These are phyloP conservation scores for Drosophila tristis DNA, from an alignment of 1,140 invertebrate genomes.

Conservation along the genomic window DNA sequence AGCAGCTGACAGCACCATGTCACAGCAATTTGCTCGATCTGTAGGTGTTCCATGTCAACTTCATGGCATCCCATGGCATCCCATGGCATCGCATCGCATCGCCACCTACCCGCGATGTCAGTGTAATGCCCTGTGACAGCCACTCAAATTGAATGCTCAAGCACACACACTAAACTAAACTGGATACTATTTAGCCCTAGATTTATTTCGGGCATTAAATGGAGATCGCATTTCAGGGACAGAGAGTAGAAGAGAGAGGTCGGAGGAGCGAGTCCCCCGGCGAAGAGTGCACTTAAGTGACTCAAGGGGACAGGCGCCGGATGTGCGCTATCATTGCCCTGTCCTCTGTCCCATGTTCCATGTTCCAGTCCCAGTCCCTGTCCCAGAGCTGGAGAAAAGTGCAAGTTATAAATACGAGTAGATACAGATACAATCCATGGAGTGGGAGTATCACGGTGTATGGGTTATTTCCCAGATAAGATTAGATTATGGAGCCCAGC, in stretches of 20 bases:
- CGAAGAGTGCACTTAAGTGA: slow-evolving; percentile 68
- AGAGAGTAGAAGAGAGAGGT: neutral
- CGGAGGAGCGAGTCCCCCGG: neutral
- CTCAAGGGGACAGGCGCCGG: slow-evolving; percentile 63
- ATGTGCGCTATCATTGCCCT: slow-evolving; percentile 54
- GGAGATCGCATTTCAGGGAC: slow-evolving; percentile 70
- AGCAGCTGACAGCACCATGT: slow-evolving; percentile 81
- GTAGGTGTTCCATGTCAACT: slow-evolving; percentile 53
- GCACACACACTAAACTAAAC: slow-evolving; percentile 15
- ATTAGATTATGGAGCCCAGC: slow-evolving; percentile 39
- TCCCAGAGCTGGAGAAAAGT: slow-evolving; percentile 32
- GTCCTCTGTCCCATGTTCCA: neutral
- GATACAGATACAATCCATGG: slow-evolving; percentile 29
- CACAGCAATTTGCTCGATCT: slow-evolving; percentile 75
- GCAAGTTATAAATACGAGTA: slow-evolving; percentile 47
- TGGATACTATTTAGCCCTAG: slow-evolving; percentile 72
- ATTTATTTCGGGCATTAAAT: slow-evolving; percentile 80
- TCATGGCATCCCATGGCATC: neutral
- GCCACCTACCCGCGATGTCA: slow-evolving; percentile 51
- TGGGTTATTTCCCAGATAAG: slow-evolving; percentile 47
- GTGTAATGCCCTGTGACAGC: slow-evolving; percentile 59
- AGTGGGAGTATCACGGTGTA: slow-evolving; percentile 20
- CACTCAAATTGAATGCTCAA: slow-evolving; percentile 75
- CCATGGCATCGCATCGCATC: slow-evolving; percentile 7
- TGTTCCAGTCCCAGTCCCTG: neutral